Base-by-base conservation (phyloP, 2,113 vertebrate genomes). In the Sinocyclocheilus grahami region DNA sequence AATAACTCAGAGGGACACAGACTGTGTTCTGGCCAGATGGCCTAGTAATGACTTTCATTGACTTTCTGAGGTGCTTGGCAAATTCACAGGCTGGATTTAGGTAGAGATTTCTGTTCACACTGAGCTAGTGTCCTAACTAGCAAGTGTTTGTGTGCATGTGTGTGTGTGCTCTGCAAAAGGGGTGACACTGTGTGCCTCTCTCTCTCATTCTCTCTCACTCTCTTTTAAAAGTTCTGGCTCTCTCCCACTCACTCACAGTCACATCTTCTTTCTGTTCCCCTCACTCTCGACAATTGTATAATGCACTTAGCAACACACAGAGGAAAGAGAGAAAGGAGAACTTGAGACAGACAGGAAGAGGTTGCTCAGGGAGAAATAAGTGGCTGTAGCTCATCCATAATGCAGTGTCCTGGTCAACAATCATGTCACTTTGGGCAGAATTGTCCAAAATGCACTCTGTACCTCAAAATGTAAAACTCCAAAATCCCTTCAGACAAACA, bases 11-110 rank as follows among this genome's bases (percentile, higher is more conserved):
- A 30, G n/a, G 8, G 37, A 2, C 10, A 37, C 39, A 37, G 8
- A 33, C 33, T 81, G 46, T 42, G 62, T 42, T 88, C 24, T 30
- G 20, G 69, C 85, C 60, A 82, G 53, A 30, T 67, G 75, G 20
- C 11, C 33, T 78, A 65, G 69, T 78, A 78, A 85, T 87, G 87
- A 82, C 87, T 90, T 90, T 83, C 72, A 74, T 14, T 85, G 87
- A 87, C 85, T 83, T 85, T 65, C 86, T 79, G n/a, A 79, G 63
- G 24, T 75, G 78, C 78, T 76, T 85, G 83, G 86, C 85, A 87
- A 75, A 85, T 78, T 85, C 69, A 85, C 67, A 75, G 79, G 80
- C 78, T 72, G 22, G 55, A 87, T 83, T 75, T 79, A 86, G 85
- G 83, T 76, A 72, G 48, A 87, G 84, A 83, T 58, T 85, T 78